A percentile compares a stretch with the other conserved stretches of the same genome.
Evolutionary conservation across 2,888 invertebrate genomes (phyloP).

Genomic region (Dynastes tityus): DNA sequence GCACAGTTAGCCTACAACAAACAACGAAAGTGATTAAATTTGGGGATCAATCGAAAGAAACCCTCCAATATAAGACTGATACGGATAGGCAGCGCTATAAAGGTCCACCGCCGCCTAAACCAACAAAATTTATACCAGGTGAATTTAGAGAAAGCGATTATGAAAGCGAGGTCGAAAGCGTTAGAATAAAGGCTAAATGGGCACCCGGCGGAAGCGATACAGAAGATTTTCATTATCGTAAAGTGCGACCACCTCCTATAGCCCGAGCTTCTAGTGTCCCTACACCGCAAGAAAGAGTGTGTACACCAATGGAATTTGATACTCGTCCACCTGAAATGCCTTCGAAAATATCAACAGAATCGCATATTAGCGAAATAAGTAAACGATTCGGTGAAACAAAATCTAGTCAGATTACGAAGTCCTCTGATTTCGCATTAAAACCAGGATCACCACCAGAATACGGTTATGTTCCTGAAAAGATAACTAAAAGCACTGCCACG

Average conservation of each 20-base stretch:
- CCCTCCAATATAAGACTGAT: slow-evolving; percentile 63
- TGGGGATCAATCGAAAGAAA: slow-evolving; percentile 71
- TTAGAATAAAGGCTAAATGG: slow-evolving; percentile 78
- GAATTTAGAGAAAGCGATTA: slow-evolving; percentile 81
- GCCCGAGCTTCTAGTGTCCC: slow-evolving; percentile 73
- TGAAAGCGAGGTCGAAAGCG: slow-evolving; percentile 78
- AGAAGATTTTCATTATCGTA: slow-evolving; percentile 75
- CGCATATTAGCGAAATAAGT: slow-evolving; percentile 53
- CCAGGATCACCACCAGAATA: slow-evolving; percentile 76
- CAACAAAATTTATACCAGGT: slow-evolving; percentile 78
- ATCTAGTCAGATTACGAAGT: slow-evolving; percentile 60
- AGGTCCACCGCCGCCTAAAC: slow-evolving; percentile 73
- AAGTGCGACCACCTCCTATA: slow-evolving; percentile 75
- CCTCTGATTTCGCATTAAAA: slow-evolving; percentile 68
- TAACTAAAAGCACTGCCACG: slow-evolving; percentile 67
- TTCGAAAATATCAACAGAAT: slow-evolving; percentile 61
- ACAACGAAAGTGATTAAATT: slow-evolving; percentile 81
- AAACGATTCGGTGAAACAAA: slow-evolving; percentile 62
- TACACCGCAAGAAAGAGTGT: slow-evolving; percentile 70
- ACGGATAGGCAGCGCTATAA: slow-evolving; percentile 60
- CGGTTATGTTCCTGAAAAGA: slow-evolving; percentile 66
- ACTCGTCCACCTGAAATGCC: slow-evolving; percentile 72
- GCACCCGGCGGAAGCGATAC: slow-evolving; percentile 75
- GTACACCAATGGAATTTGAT: slow-evolving; percentile 78
- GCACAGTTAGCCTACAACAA: slow-evolving; percentile 80